phyloP scores from a whole-genome alignment of 2,888 invertebrate genomes.

The Temnothorax unifasciatus region DNA sequence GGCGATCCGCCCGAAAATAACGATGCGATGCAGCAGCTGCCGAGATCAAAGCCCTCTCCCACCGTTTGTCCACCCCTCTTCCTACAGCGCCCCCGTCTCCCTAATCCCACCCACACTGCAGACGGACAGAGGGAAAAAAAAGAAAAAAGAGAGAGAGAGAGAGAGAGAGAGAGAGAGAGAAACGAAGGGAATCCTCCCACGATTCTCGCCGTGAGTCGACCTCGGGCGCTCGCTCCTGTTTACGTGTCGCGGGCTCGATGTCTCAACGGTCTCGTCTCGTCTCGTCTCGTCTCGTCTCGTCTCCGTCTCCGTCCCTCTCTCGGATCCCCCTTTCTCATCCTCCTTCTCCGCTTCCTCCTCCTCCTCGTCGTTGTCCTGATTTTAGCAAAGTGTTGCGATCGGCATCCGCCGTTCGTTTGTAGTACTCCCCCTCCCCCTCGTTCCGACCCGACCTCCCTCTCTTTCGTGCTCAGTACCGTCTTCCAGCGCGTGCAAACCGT shows the following conservation, averaged over 20 bases:
- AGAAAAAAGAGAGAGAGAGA: slow-evolving; percentile 42
- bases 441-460: slow-evolving; percentile 47
- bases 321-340: slow-evolving; percentile 72
- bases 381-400: slow-evolving; percentile 75
- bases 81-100: not conserved
- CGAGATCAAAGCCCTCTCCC: slow-evolving; percentile 63
- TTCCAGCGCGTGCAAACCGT: slow-evolving; percentile 1
- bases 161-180: slow-evolving; percentile 43
- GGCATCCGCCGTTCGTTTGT: slow-evolving; percentile 70
- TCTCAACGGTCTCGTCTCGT: slow-evolving; percentile 53
- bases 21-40: slow-evolving; percentile 52
- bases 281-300: slow-evolving; percentile 28
- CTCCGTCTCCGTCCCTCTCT: slow-evolving; percentile 57
- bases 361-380: slow-evolving; percentile 74
- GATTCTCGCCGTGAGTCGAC: slow-evolving; percentile 69
- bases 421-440: slow-evolving; percentile 43
- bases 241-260: slow-evolving; percentile 70
- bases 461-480: slow-evolving; percentile 34
- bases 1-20: slow-evolving; percentile 66
- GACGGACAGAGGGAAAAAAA: slow-evolving; percentile 16
- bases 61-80: slow-evolving; percentile 32
- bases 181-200: slow-evolving; percentile 72
- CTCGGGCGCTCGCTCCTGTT: slow-evolving; percentile 76
- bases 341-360: slow-evolving; percentile 67
- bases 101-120: slow-evolving; percentile 45